phyloP scores from a whole-genome alignment of 2,888 invertebrate genomes.

The Tipula lateralis region DNA sequence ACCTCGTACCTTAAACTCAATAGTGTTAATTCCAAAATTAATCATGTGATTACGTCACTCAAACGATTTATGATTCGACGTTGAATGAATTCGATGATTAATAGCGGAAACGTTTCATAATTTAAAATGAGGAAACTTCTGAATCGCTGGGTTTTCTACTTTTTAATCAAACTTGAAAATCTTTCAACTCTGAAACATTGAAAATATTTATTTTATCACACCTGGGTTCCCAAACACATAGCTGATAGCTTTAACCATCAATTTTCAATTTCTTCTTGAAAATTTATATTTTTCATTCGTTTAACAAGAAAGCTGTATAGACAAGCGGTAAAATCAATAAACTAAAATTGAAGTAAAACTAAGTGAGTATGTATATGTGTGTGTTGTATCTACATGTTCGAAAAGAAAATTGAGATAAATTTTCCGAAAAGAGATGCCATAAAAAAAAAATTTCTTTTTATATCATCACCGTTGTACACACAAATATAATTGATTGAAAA shows the following conservation, averaged over 20 bases:
- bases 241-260: background rate
- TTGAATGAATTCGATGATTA: too few relatives aligned
- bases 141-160: background rate
- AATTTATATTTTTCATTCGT: background rate
- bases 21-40: too few relatives aligned
- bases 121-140: too few relatives aligned
- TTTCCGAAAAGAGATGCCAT: background rate
- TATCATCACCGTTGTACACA: background rate
- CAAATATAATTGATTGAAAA: conserved; percentile 13
- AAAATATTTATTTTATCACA: background rate
- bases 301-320: background rate
- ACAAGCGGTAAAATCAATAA: background rate
- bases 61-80: too few relatives aligned
- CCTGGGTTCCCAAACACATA: background rate
- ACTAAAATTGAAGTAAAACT: background rate
- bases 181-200: background rate
- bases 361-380: background rate
- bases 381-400: too few relatives aligned
- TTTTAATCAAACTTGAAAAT: background rate
- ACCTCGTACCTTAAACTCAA: too few relatives aligned
- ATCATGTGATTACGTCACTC: too few relatives aligned
- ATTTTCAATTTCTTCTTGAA: background rate
- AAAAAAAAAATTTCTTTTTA: background rate
- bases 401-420: background rate
- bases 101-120: too few relatives aligned